Conservation (phyloP, 1,140 invertebrate species). For the Cryptotermes secundus region DNA sequence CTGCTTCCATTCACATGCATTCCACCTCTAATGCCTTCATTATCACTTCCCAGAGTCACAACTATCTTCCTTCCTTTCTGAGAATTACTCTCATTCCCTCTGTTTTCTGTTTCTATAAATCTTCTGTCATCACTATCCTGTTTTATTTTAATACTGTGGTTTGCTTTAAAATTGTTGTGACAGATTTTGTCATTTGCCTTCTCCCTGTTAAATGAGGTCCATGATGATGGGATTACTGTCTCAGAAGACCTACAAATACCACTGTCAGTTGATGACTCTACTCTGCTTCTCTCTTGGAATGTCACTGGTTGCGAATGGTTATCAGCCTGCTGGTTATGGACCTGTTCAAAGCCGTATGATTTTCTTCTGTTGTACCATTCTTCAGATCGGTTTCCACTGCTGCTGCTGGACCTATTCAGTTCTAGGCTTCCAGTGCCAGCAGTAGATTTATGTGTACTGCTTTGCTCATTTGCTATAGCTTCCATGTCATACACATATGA, state of each 20-base stretch:
- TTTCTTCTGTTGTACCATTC: constrained; percentile 70
- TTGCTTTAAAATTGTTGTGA: not conserved
- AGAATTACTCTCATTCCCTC: constrained; percentile 16
- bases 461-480: constrained; percentile 41
- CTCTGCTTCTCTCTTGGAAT: constrained; percentile 38
- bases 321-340: constrained; percentile 46
- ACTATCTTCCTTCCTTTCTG: constrained; percentile 36
- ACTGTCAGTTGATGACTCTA: constrained; percentile 62
- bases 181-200: not conserved
- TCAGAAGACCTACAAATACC: constrained; percentile 69
- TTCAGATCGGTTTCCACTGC: constrained; percentile 49
- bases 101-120: constrained; percentile 22
- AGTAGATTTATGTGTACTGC: constrained; percentile 39
- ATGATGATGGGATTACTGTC: constrained; percentile 45
- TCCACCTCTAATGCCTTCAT: not conserved
- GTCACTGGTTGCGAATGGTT: constrained; percentile 1
- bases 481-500: constrained; percentile 51
- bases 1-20: not conserved
- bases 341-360: constrained; percentile 72
- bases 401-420: constrained; percentile 46
- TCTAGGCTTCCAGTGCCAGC: constrained; percentile 58
- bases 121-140: constrained; percentile 18
- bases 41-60: constrained; percentile 35
- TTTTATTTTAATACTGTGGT: constrained; percentile 20
- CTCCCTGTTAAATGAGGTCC: not conserved